Evolutionary conservation across 2,888 invertebrate genomes (phyloP).

Genomic region (Spialia ferax): DNA sequence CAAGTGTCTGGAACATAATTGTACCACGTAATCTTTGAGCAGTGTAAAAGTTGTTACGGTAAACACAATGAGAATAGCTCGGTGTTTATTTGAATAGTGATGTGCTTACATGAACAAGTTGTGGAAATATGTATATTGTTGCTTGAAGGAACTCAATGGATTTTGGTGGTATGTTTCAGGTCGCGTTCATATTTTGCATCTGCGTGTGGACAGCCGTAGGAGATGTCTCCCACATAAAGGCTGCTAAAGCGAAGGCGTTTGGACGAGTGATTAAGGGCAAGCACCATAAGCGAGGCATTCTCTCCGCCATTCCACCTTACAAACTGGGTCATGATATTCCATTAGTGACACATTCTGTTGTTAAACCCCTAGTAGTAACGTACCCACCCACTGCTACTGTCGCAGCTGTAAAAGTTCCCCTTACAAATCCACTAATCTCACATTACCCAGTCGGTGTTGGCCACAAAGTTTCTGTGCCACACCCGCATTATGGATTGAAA

Average conservation of each 20-base stretch:
- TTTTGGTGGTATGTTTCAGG: slow-evolving; percentile 65
- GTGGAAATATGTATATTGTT: slow-evolving; percentile 6
- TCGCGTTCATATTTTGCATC: slow-evolving; percentile 69
- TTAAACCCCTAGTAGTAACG: slow-evolving; percentile 78
- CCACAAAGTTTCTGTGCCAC: slow-evolving; percentile 68
- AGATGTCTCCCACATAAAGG: slow-evolving; percentile 68
- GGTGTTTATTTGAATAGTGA: not conserved
- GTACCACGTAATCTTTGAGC: not conserved
- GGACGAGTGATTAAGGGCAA: slow-evolving; percentile 61
- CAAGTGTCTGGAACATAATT: not conserved
- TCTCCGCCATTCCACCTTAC: slow-evolving; percentile 75
- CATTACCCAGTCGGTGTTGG: slow-evolving; percentile 70
- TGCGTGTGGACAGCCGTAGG: slow-evolving; percentile 62
- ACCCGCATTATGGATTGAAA: slow-evolving; percentile 71
- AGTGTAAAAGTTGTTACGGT: not conserved
- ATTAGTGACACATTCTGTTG: slow-evolving; percentile 75
- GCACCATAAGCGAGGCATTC: slow-evolving; percentile 76
- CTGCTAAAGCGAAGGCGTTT: slow-evolving; percentile 64
- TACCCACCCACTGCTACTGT: slow-evolving; percentile 80
- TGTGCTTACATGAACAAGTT: not conserved
- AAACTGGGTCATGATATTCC: slow-evolving; percentile 82
- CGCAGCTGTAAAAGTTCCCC: slow-evolving; percentile 76
- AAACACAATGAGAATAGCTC: not conserved
- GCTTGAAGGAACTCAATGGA: not conserved
- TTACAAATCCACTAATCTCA: slow-evolving; percentile 62